A percentile compares a stretch with the other conserved stretches of the same genome.
Conservation (phyloP, 2,113 vertebrate species). For the Bujurquina vittata region DNA sequence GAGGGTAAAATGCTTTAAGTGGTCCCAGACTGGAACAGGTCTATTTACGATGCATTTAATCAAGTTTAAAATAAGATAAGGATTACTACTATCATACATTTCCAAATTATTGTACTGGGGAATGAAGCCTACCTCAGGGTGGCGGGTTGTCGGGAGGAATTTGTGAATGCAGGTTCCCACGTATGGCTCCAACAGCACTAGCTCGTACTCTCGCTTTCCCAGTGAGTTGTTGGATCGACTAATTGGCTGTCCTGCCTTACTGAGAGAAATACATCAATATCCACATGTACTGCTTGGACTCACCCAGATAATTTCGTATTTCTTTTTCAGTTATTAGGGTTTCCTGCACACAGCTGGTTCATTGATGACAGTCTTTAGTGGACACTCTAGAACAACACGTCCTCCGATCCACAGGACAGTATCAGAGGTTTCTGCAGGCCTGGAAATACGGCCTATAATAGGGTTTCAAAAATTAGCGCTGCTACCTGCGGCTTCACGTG, state of each 20-base stretch:
- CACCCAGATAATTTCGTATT: not conserved
- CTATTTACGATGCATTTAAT: accelerated
- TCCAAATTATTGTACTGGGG: not conserved
- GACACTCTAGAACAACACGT: no score
- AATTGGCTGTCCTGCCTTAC: not conserved
- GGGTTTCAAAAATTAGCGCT: no score
- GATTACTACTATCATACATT: no score
- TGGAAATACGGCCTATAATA: no score
- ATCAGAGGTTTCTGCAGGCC: no score
- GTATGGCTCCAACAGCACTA: no score
- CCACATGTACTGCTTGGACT: conserved; percentile 2
- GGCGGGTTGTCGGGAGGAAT: not conserved
- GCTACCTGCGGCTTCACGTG: no score
- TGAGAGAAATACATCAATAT: not conserved
- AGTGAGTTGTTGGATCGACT: not conserved
- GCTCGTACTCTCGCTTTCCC: not conserved
- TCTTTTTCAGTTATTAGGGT: not conserved
- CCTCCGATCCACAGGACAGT: no score
- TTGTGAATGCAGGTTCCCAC: not conserved
- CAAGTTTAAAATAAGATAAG: no score
- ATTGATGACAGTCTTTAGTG: not conserved
- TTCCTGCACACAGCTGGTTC: not conserved
- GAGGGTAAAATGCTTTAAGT: not conserved
- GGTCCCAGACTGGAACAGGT: not conserved
- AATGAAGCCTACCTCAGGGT: not conserved